Conservation (phyloP, 2,888 invertebrate genomes). For the Enoplolaimus lenunculus region DNA sequence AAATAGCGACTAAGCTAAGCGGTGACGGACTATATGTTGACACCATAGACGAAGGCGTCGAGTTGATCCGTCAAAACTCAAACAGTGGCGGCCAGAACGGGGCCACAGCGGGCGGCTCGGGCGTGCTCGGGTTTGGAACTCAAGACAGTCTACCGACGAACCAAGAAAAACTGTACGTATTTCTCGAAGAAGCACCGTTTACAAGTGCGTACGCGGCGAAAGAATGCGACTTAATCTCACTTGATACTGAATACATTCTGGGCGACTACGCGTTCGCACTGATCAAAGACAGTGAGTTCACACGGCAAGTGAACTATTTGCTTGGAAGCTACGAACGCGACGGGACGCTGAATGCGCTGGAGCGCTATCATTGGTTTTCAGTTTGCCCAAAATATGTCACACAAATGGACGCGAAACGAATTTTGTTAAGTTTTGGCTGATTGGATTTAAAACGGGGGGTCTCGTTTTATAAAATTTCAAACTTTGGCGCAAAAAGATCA, state of each 20-base stretch:
- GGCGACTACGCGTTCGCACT: not conserved
- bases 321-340: not conserved
- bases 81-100: too few species aligned
- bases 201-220: not conserved
- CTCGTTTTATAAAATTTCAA: too few species aligned
- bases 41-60: not conserved
- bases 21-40: not conserved
- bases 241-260: not conserved
- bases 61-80: not conserved
- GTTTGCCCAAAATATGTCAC: not conserved
- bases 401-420: not conserved
- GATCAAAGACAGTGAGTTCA: not conserved
- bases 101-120: too few species aligned
- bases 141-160: too few species aligned
- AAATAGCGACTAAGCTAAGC: not conserved
- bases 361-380: not conserved
- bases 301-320: not conserved
- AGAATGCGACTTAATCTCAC: not conserved
- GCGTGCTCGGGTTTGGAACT: too few species aligned
- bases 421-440: not conserved
- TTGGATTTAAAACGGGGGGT: too few species aligned
- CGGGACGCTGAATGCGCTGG: not conserved
- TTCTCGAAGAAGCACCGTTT: not conserved
- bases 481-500: too few species aligned
- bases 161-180: not conserved